Conservation (phyloP, 2,797 vertebrate genomes). For the Anableps anableps region DNA sequence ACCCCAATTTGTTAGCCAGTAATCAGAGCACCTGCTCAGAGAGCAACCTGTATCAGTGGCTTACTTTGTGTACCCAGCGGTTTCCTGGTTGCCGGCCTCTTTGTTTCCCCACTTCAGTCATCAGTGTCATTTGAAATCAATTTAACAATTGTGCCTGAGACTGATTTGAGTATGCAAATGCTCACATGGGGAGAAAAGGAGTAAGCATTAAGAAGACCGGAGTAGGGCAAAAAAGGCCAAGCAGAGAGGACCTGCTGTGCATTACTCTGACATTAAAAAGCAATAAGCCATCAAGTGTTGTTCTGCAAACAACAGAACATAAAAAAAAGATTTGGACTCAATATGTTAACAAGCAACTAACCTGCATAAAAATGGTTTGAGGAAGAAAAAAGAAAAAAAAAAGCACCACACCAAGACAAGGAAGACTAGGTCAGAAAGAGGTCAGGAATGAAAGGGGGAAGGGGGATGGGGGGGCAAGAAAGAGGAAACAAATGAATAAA, state of each 20-base stretch:
- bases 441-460: conserved; percentile 53
- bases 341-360: conserved; percentile 60
- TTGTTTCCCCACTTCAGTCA: conserved; percentile 82
- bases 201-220: conserved; percentile 32
- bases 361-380: conserved; percentile 58
- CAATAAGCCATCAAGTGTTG: conserved; percentile 65
- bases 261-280: conserved; percentile 69
- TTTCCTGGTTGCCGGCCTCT: conserved; percentile 56
- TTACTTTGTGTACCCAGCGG: conserved; percentile 64
- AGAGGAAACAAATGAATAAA: conserved; percentile 84
- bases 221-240: background rate
- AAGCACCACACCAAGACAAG: conserved; percentile 52
- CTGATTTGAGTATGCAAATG: conserved; percentile 84
- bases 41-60: conserved; percentile 62
- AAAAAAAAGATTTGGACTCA: conserved; percentile 37
- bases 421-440: conserved; percentile 68
- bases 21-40: conserved; percentile 82
- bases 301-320: conserved; percentile 47
- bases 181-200: conserved; percentile 32
- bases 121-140: conserved; percentile 81
- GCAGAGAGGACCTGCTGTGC: conserved; percentile 39
- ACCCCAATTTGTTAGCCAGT: conserved; percentile 80
- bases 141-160: conserved; percentile 75
- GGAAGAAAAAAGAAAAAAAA: conserved; percentile 28
- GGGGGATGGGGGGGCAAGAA: conserved; percentile 48